Conservation (phyloP, 2,888 invertebrate genomes). For the Myathropa florea region DNA sequence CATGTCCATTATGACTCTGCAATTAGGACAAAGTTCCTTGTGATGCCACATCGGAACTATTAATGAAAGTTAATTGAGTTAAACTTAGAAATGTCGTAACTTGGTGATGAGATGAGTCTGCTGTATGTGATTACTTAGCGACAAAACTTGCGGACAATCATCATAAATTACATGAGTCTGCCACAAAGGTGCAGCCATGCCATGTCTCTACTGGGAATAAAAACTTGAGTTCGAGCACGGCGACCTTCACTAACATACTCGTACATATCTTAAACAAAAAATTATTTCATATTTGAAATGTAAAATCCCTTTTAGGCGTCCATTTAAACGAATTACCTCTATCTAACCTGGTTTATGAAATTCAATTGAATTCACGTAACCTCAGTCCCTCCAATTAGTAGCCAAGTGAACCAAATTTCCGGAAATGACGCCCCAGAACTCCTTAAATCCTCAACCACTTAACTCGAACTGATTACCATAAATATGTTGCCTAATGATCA, state of each 20-base stretch:
- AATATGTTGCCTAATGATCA: conserved; percentile 5
- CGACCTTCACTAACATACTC: too few species aligned
- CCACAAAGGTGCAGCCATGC: too few species aligned
- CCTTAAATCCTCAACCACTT: conserved; percentile 6
- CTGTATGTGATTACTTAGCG: too few species aligned
- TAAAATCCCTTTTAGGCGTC: neutral
- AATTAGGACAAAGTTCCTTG: neutral
- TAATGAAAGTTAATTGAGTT: neutral
- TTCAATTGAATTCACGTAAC: neutral
- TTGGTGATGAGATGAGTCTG: neutral
- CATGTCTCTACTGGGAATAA: too few species aligned
- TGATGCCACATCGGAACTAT: too few species aligned
- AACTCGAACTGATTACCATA: conserved; percentile 7
- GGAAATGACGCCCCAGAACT: neutral
- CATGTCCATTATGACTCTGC: neutral
- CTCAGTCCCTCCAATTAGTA: neutral
- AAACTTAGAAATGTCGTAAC: neutral
- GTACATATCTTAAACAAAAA: too few species aligned
- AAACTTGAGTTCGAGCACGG: too few species aligned
- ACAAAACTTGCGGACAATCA: too few species aligned
- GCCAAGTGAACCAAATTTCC: neutral
- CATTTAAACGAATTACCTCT: neutral
- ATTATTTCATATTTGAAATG: neutral
- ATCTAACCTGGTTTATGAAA: neutral
- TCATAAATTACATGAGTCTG: too few species aligned